phyloP scores from a whole-genome alignment of 1,140 invertebrate species.

The Drosophila kurseongensis region DNA sequence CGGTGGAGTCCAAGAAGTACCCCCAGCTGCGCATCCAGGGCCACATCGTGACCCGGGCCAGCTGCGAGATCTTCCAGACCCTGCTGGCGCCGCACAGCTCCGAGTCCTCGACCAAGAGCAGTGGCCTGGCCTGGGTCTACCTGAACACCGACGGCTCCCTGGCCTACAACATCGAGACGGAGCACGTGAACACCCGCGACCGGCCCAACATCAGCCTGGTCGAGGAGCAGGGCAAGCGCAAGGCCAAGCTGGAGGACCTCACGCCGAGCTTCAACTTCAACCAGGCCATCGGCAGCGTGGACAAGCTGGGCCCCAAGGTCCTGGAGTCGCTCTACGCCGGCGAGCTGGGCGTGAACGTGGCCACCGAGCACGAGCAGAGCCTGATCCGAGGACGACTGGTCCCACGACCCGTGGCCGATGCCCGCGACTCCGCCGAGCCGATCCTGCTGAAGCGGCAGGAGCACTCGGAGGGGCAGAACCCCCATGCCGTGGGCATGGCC shows the following conservation, averaged over 20 bases:
- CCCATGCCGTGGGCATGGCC: constrained; percentile 89
- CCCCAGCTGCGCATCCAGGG: constrained; percentile 88
- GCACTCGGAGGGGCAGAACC: constrained; percentile 73
- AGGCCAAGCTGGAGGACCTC: constrained; percentile 89
- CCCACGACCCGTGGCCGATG: constrained; percentile 90
- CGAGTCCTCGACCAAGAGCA: constrained; percentile 83
- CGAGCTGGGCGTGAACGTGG: constrained; percentile 90
- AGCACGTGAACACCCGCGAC: constrained; percentile 86
- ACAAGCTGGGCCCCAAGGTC: constrained; percentile 88
- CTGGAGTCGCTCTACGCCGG: constrained; percentile 92
- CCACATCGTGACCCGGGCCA: constrained; percentile 88
- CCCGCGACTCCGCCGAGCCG: constrained; percentile 88
- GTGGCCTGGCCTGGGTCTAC: constrained; percentile 92
- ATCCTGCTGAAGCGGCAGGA: constrained; percentile 88
- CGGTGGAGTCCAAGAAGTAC: constrained; percentile 88
- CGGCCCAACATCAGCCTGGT: constrained; percentile 89
- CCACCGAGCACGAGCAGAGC: constrained; percentile 86
- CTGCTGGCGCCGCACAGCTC: constrained; percentile 85
- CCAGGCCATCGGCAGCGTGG: constrained; percentile 89
- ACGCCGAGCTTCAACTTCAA: constrained; percentile 87
- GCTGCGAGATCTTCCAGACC: constrained; percentile 93
- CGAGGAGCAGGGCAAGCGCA: constrained; percentile 89
- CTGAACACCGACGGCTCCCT: constrained; percentile 90
- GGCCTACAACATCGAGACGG: constrained; percentile 88
- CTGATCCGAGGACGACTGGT: constrained; percentile 88